Conservation (phyloP, 2,888 invertebrate genomes). For the Nematopogon swammerdamellus region DNA sequence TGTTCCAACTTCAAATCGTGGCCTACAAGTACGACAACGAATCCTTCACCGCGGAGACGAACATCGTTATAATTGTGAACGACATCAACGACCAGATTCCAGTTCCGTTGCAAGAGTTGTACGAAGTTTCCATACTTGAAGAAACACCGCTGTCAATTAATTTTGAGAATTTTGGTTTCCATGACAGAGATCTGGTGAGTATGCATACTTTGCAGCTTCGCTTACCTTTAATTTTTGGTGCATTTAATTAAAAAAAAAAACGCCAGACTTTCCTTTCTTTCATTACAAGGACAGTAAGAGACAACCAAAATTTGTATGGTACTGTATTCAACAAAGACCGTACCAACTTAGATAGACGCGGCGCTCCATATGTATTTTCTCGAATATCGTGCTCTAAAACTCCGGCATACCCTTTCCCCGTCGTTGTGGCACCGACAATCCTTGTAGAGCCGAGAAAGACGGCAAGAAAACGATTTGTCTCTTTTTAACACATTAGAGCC, state of each 20-base stretch:
- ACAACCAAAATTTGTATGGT: too few species aligned
- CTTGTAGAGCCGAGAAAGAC: too few species aligned
- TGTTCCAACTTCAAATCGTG: constrained; percentile 39
- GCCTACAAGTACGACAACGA: constrained; percentile 36
- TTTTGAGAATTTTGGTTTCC: constrained; percentile 46
- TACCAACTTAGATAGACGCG: too few species aligned
- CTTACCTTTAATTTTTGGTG: constrained; percentile 4
- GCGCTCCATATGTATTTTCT: too few species aligned
- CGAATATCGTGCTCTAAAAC: too few species aligned
- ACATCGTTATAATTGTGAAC: constrained; percentile 44
- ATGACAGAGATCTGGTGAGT: constrained; percentile 52
- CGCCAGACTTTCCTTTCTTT: too few species aligned
- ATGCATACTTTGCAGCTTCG: not conserved
- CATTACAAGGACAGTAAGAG: too few species aligned
- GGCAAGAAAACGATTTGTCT: too few species aligned
- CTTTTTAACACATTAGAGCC: too few species aligned
- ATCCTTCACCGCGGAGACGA: constrained; percentile 23
- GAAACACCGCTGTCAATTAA: constrained; percentile 46
- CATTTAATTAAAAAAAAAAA: not conserved
- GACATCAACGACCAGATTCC: constrained; percentile 68
- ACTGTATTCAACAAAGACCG: too few species aligned
- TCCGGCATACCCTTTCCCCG: too few species aligned
- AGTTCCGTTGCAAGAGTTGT: constrained; percentile 28
- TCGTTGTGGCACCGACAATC: too few species aligned
- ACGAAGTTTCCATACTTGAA: constrained; percentile 43